A percentile compares a stretch with the other conserved stretches of the same genome.
Conservation (phyloP, 1,140 invertebrate genomes). For the Grapholita molesta region DNA sequence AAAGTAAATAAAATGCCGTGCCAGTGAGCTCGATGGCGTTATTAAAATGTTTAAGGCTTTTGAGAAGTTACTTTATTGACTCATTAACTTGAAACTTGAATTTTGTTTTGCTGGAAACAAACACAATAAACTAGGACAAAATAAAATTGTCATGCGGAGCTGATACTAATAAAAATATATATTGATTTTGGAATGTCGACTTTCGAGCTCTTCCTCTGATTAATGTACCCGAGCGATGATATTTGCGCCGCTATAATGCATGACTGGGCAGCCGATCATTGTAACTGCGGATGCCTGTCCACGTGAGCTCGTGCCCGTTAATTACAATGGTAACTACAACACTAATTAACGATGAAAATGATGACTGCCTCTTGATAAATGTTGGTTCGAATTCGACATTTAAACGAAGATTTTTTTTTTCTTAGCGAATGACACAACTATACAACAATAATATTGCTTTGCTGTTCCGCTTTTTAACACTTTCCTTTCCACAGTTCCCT, state of each 20-base stretch:
- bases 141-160: neutral
- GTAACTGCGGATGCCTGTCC: neutral
- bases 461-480: too few species aligned
- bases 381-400: too few species aligned
- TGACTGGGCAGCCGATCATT: conserved; percentile 39
- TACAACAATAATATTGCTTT: too few species aligned
- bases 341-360: neutral
- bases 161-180: neutral
- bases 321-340: neutral
- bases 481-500: too few species aligned
- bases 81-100: neutral
- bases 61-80: neutral
- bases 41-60: conserved; percentile 3
- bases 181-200: conserved; percentile 49
- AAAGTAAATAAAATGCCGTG: neutral
- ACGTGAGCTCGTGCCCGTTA: neutral
- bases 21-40: neutral
- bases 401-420: too few species aligned
- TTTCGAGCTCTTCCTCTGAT: conserved; percentile 56
- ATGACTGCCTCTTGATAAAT: neutral
- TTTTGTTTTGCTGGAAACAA: neutral
- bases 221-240: conserved; percentile 53
- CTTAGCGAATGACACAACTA: too few species aligned
- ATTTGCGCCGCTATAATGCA: conserved; percentile 55
- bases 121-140: neutral